phyloP scores from a whole-genome alignment of 2,888 invertebrate genomes.

The Cantharis rufa region DNA sequence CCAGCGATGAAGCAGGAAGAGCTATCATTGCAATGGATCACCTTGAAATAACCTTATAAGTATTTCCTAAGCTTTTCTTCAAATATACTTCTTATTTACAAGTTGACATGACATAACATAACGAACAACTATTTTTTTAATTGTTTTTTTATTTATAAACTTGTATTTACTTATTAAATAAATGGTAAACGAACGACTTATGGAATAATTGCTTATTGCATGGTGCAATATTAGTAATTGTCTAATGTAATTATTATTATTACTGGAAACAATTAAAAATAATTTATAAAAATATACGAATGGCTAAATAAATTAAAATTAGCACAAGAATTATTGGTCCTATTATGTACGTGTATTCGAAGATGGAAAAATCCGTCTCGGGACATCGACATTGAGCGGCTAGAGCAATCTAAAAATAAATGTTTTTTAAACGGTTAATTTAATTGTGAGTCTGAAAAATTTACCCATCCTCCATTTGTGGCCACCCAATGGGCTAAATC shows the following conservation, averaged over 20 bases:
- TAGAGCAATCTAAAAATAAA: constrained; percentile 51
- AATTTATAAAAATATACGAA: constrained; percentile 39
- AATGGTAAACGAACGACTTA: neutral
- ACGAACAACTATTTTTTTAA: neutral
- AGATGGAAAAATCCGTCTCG: constrained; percentile 51
- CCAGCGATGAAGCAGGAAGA: neutral
- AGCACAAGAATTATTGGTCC: constrained; percentile 47
- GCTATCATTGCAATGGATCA: neutral
- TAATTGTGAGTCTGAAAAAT: neutral
- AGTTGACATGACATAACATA: neutral
- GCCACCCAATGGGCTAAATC: constrained; percentile 78
- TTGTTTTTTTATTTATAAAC: neutral
- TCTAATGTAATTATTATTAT: neutral
- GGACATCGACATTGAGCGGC: constrained; percentile 52
- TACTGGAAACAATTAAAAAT: neutral
- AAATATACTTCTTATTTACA: neutral
- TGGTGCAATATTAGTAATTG: neutral
- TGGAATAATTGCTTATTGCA: neutral
- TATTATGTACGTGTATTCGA: constrained; percentile 50
- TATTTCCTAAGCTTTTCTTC: neutral
- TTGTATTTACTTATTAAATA: neutral
- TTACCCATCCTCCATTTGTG: constrained; percentile 85
- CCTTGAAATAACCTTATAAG: neutral
- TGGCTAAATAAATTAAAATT: constrained; percentile 48
- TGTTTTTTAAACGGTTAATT: neutral